Evolutionary conservation across 2,113 vertebrate species (phyloP).

Genomic region (Podocnemis expansa): DNA sequence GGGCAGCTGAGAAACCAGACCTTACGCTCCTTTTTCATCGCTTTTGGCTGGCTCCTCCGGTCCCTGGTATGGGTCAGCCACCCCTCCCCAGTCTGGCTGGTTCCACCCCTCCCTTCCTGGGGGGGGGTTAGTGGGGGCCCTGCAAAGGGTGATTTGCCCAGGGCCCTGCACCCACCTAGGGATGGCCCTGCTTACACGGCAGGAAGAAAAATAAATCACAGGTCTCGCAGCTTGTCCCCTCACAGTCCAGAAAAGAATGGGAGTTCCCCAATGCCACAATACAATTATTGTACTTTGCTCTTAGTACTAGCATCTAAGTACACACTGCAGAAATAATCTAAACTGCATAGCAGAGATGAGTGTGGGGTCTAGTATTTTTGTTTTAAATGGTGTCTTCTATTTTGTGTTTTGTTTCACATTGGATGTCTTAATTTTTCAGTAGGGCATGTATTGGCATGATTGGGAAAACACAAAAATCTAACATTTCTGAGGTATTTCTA

Average conservation of each 20-base stretch:
- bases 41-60: no score
- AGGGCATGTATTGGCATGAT: not conserved
- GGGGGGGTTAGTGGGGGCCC: no score
- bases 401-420: not conserved
- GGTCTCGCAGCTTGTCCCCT: not conserved
- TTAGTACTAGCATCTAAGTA: not conserved
- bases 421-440: accelerated
- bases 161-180: no score
- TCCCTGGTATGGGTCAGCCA: no score
- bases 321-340: not conserved
- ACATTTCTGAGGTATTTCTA: not conserved
- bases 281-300: not conserved
- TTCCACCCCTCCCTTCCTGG: no score
- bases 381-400: accelerated
- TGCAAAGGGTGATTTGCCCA: no score
- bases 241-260: not conserved
- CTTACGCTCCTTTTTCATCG: no score
- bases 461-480: accelerated
- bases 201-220: not conserved
- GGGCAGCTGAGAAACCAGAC: no score
- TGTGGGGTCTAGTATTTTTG: not conserved
- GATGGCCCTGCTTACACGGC: not conserved
- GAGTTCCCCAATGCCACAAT: not conserved
- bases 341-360: not conserved
- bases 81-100: no score